These are phyloP conservation scores for Corapipo altera DNA, from an alignment of 2,113 vertebrate species.

Conservation along the genomic window DNA sequence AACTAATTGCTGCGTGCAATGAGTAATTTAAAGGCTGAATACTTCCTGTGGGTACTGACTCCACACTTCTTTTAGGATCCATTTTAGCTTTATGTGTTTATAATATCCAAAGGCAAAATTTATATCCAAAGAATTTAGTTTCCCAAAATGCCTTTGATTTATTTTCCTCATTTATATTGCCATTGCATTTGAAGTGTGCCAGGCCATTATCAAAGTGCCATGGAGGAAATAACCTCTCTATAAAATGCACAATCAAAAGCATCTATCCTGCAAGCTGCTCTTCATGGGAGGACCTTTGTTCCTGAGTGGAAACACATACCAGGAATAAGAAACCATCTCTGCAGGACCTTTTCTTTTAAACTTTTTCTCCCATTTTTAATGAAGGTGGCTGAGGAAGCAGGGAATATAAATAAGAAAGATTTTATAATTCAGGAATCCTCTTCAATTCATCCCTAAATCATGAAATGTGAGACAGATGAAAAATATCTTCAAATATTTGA, in stretches of 20 bases:
- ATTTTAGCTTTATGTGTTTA: background rate
- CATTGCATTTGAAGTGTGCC: background rate
- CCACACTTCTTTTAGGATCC: background rate
- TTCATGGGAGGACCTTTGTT: background rate
- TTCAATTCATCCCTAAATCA: background rate
- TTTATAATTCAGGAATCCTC: background rate
- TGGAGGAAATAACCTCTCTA: background rate
- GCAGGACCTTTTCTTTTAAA: background rate
- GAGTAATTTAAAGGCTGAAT: background rate
- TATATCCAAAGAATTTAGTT: background rate
- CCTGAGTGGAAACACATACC: background rate
- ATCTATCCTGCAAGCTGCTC: background rate
- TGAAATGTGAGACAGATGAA: background rate
- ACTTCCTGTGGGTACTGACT: background rate
- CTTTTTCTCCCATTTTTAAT: background rate
- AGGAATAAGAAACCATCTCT: background rate
- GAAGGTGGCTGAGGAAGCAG: background rate
- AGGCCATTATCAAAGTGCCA: background rate
- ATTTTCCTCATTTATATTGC: slow-evolving; percentile 44
- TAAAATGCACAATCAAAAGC: slow-evolving; percentile 44
- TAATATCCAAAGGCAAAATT: slow-evolving; percentile 31
- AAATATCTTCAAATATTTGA: slow-evolving; percentile 29
- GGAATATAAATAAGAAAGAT: background rate
- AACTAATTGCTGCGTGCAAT: background rate
- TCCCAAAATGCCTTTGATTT: slow-evolving; percentile 32